Percentiles rank a stretch among this genome's conserved stretches.
These are phyloP conservation scores for Chalcis sispes DNA, from an alignment of 2,888 invertebrate genomes.

Conservation along the genomic window DNA sequence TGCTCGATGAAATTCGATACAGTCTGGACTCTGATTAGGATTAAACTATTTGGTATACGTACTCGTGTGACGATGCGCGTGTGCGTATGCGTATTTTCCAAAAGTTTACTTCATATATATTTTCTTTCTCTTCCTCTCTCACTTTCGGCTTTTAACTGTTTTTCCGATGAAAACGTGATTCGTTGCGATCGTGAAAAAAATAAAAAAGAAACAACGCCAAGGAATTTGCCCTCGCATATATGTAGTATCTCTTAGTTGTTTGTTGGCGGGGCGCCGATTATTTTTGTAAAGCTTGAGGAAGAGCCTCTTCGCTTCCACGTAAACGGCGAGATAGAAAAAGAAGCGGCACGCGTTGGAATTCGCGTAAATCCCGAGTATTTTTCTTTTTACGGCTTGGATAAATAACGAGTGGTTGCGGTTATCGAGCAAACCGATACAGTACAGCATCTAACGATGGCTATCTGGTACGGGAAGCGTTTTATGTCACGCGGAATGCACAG, in stretches of 20 bases:
- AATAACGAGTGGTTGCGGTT: background rate
- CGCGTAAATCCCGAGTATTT: background rate
- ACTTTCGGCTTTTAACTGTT: no score
- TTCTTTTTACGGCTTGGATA: background rate
- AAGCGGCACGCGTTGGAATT: background rate
- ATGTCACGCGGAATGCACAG: background rate
- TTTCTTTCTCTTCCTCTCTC: no score
- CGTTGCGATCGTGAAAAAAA: conserved; percentile 13
- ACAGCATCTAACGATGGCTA: conserved; percentile 9
- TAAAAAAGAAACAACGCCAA: no score
- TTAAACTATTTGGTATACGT: conserved; percentile 19
- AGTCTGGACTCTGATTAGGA: conserved; percentile 2
- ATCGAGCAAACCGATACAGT: background rate
- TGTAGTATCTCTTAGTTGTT: no score
- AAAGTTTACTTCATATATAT: no score
- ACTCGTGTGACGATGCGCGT: background rate
- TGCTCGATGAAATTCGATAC: conserved; percentile 32
- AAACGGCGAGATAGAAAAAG: conserved; percentile 4
- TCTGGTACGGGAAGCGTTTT: conserved; percentile 4
- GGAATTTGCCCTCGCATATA: background rate
- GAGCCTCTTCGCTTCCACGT: background rate
- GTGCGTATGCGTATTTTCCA: no score
- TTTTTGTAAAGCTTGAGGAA: background rate
- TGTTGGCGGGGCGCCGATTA: background rate
- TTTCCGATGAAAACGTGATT: no score